Base-by-base conservation (phyloP, 2,113 vertebrate genomes). In the Lophura nycthemera region DNA sequence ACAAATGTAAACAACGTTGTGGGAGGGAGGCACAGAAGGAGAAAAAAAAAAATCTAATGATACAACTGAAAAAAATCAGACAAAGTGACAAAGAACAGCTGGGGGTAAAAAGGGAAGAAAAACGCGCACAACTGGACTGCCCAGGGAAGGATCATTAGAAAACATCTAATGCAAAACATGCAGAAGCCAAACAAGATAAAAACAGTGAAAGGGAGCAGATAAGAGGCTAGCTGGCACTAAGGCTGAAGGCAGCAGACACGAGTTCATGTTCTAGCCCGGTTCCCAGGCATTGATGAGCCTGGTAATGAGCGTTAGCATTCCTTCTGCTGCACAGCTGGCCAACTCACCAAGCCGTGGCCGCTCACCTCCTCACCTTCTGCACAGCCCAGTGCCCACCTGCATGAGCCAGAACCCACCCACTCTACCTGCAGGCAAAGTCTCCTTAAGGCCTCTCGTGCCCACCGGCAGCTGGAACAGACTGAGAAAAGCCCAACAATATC, bases 1-100 rank as follows among this genome's bases (percentile, higher is more conserved):
- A 50, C 30, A 88, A 95, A 77, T 45, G 80, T 77, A 96, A 95
- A 96, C 91, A 91, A 69, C 30, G 36, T 19, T 64, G 61, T 1
- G 48, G 43, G 27, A 34, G 11, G 32, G 50, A 6, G 17, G 34
- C 67, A 92, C 25, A 66, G 54, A 61, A 84, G 81, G 27, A 89
- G 59, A 11, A 8, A 43, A 42, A 25, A 25, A 82, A 89, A 83
- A 88, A 84, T 43, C 64, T 75, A 84, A 77, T 0, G 12, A 40
- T 60, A 32, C 25, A 64, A 89, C 61, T 77, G 38, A 34, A 80
- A 86, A 29, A 69, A 71, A 66, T 22, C 21, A 86, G 25, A 81
- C 48, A 69, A 71, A 83, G n/a, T 57, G 30, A 81, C 71, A 74
- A 80, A 57, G 40, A 83, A 63, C 69, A 83, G 25, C 24, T 93